Evolutionary conservation across 64 coral and sea anemone genomes (phyloP).

Genomic region (Stylophora pistillata): DNA sequence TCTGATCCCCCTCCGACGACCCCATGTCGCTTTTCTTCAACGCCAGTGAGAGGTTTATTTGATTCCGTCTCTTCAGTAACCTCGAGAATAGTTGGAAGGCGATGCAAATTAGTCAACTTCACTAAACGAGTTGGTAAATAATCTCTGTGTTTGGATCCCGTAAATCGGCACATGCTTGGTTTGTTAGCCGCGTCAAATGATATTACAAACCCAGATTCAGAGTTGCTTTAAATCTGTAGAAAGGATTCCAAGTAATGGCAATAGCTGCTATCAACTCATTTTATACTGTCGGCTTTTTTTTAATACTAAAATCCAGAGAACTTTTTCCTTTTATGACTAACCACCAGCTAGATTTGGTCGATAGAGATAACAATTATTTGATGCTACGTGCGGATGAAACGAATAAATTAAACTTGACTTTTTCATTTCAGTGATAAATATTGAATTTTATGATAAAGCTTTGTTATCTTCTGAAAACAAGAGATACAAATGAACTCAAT

Average conservation of each 20-base stretch:
- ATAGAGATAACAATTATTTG: neutral
- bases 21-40: neutral
- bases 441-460: neutral
- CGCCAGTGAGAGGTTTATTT: neutral
- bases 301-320: neutral
- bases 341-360: neutral
- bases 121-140: neutral
- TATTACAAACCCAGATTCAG: neutral
- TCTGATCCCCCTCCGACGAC: neutral
- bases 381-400: neutral
- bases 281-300: too few species aligned
- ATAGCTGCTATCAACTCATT: neutral
- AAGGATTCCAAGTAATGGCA: neutral
- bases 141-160: neutral
- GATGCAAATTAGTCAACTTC: neutral
- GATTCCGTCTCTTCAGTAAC: neutral
- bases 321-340: neutral
- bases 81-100: slow-evolving; percentile 15
- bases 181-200: neutral
- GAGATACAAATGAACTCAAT: neutral
- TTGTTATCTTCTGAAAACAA: neutral
- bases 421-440: neutral
- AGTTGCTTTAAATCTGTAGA: neutral
- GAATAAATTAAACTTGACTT: neutral
- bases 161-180: slow-evolving; percentile 3